phyloP scores from a whole-genome alignment of 2,113 vertebrate genomes.

The Rhombomys opimus region DNA sequence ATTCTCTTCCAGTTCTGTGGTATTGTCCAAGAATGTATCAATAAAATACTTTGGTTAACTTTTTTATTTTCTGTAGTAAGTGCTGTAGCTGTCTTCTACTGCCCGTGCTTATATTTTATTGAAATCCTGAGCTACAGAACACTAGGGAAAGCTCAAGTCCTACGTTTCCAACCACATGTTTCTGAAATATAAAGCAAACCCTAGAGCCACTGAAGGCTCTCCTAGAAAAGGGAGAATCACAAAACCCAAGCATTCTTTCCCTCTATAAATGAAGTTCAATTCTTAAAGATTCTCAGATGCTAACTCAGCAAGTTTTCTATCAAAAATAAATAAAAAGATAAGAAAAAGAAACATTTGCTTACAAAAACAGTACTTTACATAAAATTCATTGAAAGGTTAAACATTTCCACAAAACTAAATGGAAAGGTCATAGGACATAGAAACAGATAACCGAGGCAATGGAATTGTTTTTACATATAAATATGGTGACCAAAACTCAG shows the following conservation, averaged over 20 bases:
- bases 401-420: neutral
- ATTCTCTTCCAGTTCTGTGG: slow-evolving; percentile 89
- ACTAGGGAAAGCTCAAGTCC: neutral
- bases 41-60: slow-evolving; percentile 94
- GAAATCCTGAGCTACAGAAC: neutral
- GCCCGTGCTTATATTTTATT: slow-evolving; percentile 68
- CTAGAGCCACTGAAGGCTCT: neutral
- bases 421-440: neutral
- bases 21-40: slow-evolving; percentile 93
- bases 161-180: neutral
- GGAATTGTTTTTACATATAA: neutral
- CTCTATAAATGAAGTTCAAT: neutral
- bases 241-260: neutral
- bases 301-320: neutral
- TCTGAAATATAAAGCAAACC: neutral
- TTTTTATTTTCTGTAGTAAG: slow-evolving; percentile 89
- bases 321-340: neutral
- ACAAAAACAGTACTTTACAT: neutral
- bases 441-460: neutral
- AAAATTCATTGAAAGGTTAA: neutral
- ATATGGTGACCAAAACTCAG: neutral
- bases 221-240: neutral
- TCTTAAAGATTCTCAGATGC: neutral
- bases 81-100: slow-evolving; percentile 80
- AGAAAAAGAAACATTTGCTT: neutral